Evolutionary conservation across 1,140 invertebrate genomes (phyloP).

Genomic region (Ditylenchus dipsaci): DNA sequence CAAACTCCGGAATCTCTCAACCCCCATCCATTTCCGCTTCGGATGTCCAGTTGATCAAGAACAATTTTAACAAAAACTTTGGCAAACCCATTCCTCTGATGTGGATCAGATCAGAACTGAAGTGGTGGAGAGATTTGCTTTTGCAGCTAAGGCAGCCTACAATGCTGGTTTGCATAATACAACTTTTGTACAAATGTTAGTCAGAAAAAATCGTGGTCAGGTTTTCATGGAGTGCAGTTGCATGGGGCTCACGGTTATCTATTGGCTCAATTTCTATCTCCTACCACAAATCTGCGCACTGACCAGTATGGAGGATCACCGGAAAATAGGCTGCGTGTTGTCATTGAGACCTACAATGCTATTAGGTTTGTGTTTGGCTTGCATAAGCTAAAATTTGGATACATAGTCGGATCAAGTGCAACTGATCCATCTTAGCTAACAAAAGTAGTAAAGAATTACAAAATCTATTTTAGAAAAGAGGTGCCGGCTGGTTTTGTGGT

Average conservation of each 20-base stretch:
- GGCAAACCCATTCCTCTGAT: neutral
- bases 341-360: slow-evolving; percentile 23
- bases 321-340: slow-evolving; percentile 42
- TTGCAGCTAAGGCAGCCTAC: neutral
- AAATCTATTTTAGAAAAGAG: no score
- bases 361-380: no score
- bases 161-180: no score
- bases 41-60: slow-evolving; percentile 16
- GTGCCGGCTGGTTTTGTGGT: slow-evolving; percentile 39
- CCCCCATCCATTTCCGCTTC: slow-evolving; percentile 35
- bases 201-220: slow-evolving; percentile 19
- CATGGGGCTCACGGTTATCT: slow-evolving; percentile 56
- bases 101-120: neutral
- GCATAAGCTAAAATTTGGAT: no score
- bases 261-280: slow-evolving; percentile 48
- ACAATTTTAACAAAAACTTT: neutral
- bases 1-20: slow-evolving; percentile 31
- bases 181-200: no score
- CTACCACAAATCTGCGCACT: slow-evolving; percentile 47
- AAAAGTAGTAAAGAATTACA: no score
- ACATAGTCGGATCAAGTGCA: no score
- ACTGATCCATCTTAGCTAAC: no score
- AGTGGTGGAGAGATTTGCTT: neutral
- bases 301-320: slow-evolving; percentile 50
- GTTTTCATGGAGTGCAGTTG: slow-evolving; percentile 49